phyloP scores from a whole-genome alignment of 2,113 vertebrate species.

The Hypanus sabinus region DNA sequence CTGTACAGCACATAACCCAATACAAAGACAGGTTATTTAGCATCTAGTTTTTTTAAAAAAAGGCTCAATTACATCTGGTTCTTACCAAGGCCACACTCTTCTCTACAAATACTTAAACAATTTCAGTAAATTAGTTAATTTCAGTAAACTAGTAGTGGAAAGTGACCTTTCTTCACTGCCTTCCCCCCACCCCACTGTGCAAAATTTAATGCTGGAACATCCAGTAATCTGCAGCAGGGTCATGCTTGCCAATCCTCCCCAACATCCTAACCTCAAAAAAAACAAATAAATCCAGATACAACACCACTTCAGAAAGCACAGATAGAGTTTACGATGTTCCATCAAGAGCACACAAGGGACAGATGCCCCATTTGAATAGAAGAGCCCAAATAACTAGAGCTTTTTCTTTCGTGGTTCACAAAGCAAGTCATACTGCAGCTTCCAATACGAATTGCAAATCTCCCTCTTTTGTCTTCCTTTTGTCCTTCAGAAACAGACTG shows the following conservation, averaged over 20 bases:
- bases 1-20: neutral
- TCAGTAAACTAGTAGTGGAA: neutral
- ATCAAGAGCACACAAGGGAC: conserved; percentile 30
- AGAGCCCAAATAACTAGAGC: conserved; percentile 40
- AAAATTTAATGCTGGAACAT: conserved; percentile 36
- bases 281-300: conserved; percentile 16
- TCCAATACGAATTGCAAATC: conserved; percentile 39
- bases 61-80: neutral
- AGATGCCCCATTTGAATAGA: conserved; percentile 39
- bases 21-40: neutral
- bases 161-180: neutral
- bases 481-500: conserved; percentile 48
- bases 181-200: conserved; percentile 32
- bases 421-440: conserved; percentile 40
- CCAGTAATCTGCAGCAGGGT: conserved; percentile 39
- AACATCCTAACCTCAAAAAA: conserved; percentile 39
- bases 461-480: conserved; percentile 46
- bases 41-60: neutral
- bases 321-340: conserved; percentile 15
- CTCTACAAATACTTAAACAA: conserved; percentile 14
- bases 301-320: conserved; percentile 9
- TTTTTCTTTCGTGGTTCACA: conserved; percentile 39
- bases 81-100: neutral
- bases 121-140: neutral
- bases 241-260: conserved; percentile 41